Evolutionary conservation across 2,113 vertebrate genomes (phyloP).

Genomic region (Spea bombifrons): DNA sequence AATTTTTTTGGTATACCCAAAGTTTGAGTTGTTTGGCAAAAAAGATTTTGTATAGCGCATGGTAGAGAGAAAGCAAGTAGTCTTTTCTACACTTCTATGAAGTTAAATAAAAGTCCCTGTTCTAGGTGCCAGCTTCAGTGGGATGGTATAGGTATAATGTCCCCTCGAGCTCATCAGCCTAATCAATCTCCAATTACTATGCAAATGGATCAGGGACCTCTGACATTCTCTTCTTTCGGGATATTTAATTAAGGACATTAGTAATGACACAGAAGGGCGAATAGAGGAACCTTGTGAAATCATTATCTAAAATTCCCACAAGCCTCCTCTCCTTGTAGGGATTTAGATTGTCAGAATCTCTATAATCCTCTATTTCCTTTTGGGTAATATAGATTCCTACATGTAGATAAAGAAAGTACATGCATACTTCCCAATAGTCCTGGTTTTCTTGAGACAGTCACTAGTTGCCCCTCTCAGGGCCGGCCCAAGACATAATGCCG

Average conservation of each 20-base stretch:
- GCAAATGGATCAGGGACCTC: constrained; percentile 43
- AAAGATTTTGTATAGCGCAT: too few relatives aligned
- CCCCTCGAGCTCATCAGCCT: constrained; percentile 35
- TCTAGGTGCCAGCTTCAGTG: background rate
- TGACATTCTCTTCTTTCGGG: constrained; percentile 36
- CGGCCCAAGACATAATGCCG: too few relatives aligned
- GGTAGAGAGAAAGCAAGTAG: too few relatives aligned
- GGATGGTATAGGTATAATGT: constrained; percentile 26
- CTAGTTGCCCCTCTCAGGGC: too few relatives aligned
- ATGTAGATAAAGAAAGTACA: too few relatives aligned
- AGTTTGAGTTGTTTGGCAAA: too few relatives aligned
- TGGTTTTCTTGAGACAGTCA: too few relatives aligned
- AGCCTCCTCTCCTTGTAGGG: background rate
- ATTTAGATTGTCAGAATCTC: background rate
- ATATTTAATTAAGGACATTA: constrained; percentile 45
- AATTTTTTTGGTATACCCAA: too few relatives aligned
- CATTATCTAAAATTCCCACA: constrained; percentile 3
- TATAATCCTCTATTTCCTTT: too few relatives aligned
- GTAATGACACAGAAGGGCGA: constrained; percentile 40
- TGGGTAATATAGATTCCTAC: too few relatives aligned
- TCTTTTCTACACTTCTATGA: too few relatives aligned
- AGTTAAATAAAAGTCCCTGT: background rate
- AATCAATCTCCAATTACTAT: constrained; percentile 48
- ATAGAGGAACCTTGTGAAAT: constrained; percentile 28
- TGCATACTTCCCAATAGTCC: too few relatives aligned